phyloP scores from a whole-genome alignment of 2,113 vertebrate genomes.

The Coryphaenoides rupestris region DNA sequence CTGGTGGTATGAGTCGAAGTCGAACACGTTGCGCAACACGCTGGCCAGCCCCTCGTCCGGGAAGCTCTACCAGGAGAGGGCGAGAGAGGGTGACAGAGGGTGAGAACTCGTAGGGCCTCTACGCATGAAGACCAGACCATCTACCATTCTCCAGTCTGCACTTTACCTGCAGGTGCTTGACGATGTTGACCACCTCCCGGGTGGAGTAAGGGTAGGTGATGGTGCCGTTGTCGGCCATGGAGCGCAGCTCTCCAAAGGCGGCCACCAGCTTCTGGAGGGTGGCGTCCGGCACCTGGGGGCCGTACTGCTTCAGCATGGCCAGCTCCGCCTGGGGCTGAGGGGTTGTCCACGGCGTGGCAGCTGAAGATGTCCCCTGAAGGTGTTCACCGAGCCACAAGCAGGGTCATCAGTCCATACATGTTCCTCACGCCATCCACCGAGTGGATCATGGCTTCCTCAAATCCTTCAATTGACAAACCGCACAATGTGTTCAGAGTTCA shows the following conservation, averaged over 20 bases:
- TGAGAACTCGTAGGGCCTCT: background rate
- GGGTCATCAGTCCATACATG: background rate
- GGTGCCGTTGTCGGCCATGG: constrained; percentile 91
- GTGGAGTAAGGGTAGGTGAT: constrained; percentile 98
- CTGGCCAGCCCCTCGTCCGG: constrained; percentile 89
- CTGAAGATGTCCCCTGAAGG: constrained; percentile 92
- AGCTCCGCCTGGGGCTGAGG: constrained; percentile 88
- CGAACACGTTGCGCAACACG: constrained; percentile 94
- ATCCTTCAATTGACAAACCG: too few species aligned
- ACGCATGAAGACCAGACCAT: too few species aligned
- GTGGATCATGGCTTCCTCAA: too few species aligned
- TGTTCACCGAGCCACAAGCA: too few species aligned
- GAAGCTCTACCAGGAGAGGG: constrained; percentile 78
- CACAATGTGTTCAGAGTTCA: too few species aligned
- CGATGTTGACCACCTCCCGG: constrained; percentile 95
- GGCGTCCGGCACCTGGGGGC: constrained; percentile 82
- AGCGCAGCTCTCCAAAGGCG: constrained; percentile 91
- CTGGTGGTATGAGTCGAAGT: constrained; percentile 96
- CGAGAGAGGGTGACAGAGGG: background rate
- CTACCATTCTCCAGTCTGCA: too few species aligned
- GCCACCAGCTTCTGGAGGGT: constrained; percentile 88
- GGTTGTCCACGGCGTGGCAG: constrained; percentile 97
- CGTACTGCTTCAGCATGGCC: constrained; percentile 91
- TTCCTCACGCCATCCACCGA: too few species aligned
- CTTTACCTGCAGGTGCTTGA: constrained; percentile 93